Conservation (phyloP, 2,888 invertebrate genomes). For the Agrotis clavis region DNA sequence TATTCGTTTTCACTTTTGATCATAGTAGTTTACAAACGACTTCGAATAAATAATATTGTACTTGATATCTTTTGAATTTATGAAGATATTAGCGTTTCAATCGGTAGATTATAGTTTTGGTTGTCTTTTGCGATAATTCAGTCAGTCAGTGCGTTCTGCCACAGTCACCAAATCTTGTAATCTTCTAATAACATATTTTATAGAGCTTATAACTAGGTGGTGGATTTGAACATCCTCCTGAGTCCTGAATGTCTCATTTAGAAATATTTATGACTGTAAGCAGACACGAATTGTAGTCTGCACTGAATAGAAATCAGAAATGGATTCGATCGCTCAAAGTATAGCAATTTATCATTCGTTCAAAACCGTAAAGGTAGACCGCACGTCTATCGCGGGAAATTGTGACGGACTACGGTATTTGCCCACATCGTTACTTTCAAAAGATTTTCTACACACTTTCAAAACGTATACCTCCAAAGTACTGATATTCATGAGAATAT, state of each 20-base stretch:
- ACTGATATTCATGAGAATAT: slow-evolving; percentile 31
- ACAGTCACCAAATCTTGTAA: background rate
- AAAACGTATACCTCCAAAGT: slow-evolving; percentile 52
- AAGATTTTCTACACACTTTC: slow-evolving; percentile 79
- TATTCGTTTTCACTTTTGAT: slow-evolving; percentile 68
- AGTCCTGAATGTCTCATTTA: background rate
- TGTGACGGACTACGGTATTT: slow-evolving; percentile 77
- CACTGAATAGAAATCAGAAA: slow-evolving; percentile 65
- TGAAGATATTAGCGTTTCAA: background rate
- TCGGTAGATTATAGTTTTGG: background rate
- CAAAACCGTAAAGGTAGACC: slow-evolving; percentile 82
- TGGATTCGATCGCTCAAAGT: slow-evolving; percentile 59
- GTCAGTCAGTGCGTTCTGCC: background rate
- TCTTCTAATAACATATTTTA: background rate
- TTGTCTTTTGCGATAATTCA: background rate
- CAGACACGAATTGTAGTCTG: slow-evolving; percentile 4
- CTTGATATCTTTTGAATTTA: slow-evolving; percentile 11
- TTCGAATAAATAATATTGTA: slow-evolving; percentile 17
- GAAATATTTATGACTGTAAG: background rate
- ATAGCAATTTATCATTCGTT: slow-evolving; percentile 78
- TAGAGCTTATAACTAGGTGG: background rate
- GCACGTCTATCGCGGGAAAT: slow-evolving; percentile 81
- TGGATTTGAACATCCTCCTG: background rate
- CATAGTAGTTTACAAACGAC: slow-evolving; percentile 29
- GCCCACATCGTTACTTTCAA: slow-evolving; percentile 79